Percentiles rank a stretch among this genome's conserved stretches.
phyloP scores from a whole-genome alignment of 1,140 invertebrate genomes.

The Argopecten irradians region DNA sequence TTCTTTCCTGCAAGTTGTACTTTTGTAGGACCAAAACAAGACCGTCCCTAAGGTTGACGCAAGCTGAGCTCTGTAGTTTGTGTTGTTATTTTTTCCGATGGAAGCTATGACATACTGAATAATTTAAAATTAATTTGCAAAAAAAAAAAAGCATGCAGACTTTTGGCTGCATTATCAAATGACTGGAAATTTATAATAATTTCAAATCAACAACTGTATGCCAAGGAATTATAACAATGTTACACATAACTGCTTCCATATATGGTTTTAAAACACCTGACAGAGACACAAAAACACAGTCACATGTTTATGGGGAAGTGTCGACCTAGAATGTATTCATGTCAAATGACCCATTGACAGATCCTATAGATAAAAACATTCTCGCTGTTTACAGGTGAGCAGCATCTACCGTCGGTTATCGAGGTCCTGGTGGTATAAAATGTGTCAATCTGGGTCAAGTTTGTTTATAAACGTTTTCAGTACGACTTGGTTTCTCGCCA shows the following conservation, averaged over 20 bases:
- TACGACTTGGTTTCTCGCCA: background rate
- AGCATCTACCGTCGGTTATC: background rate
- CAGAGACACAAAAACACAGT: background rate
- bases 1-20: no score
- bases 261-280: background rate
- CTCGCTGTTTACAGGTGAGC: background rate
- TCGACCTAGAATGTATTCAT: slow-evolving; percentile 2
- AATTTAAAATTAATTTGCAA: background rate
- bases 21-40: no score
- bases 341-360: background rate
- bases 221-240: background rate
- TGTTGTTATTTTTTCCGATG: no score
- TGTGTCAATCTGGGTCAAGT: background rate
- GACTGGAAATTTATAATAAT: no score
- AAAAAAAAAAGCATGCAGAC: background rate
- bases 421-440: background rate
- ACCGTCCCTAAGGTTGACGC: no score
- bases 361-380: background rate
- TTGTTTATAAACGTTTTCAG: background rate
- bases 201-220: background rate
- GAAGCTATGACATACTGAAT: no score
- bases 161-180: no score
- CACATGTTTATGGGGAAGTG: background rate
- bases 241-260: background rate
- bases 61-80: no score